Base-by-base conservation (phyloP, 2,888 invertebrate genomes). In the Philereme transversata region DNA sequence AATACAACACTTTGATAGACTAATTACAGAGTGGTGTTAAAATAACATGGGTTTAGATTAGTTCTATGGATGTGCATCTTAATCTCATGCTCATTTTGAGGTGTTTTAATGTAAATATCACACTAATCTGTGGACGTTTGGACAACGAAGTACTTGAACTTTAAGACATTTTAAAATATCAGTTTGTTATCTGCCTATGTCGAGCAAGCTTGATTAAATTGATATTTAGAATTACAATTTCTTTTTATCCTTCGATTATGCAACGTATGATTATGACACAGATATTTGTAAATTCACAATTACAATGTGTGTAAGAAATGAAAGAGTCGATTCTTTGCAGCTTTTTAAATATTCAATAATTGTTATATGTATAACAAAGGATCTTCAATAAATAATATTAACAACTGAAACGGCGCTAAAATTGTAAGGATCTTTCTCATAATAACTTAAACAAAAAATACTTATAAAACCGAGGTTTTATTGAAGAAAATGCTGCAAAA, bases 91-190 rank as follows among this genome's bases (percentile, higher is more conserved):
- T 65, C 77, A 79, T 80, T 80, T 75, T 78, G 76, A 76, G 79
- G 74, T 76, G 72, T 83, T 70, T 80, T 81, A 77, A 75, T 79
- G 77, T 78, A 76, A 69, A 78, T 81, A 76, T 71, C 75, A 68
- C 68, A 89, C 89, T 88, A 88, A 88, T 84, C 67, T 75, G 63
- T 69, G 63, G 78, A 82, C 82, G 83, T 80, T 67, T 80, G 79
- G 86, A 85, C 88, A 87, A 84, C 76, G 75, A 60, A 64, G 43
- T 47, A 2, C 7, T 10, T 9, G 8, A 41, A 41, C 6, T 4
- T 9, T 10, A 43, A 40, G 6, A 4, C 4, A 40, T 40, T 5
- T 22, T 22, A 22, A 22, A 22, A 22, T 22, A 22, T 22, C 22
- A 22, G 22, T 22, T n/a, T n/a, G n/a, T n/a, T n/a, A 40, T 5